A percentile compares a stretch with the other conserved stretches of the same genome.
phyloP scores from a whole-genome alignment of 35 echinoderm and acorn worm genomes.

The Lytechinus variegatus region DNA sequence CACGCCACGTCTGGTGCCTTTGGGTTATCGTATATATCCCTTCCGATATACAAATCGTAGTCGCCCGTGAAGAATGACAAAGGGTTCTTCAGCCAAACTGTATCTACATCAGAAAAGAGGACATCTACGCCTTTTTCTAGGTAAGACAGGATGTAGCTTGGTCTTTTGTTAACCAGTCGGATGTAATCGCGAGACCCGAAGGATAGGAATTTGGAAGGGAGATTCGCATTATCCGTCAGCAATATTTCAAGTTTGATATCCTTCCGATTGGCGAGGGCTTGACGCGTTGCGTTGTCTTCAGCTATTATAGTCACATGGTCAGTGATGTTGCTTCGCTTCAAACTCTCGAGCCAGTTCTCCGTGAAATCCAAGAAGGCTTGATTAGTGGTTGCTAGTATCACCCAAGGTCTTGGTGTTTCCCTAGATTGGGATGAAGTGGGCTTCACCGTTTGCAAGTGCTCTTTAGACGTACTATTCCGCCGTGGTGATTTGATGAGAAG shows the following conservation, averaged over 20 bases:
- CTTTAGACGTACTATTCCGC: neutral
- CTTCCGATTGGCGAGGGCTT: conserved; percentile 48
- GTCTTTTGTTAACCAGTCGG: conserved; percentile 79
- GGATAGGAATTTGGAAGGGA: neutral
- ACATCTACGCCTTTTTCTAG: conserved; percentile 65
- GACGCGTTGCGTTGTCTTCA: conserved; percentile 59
- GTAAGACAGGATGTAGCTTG: conserved; percentile 61
- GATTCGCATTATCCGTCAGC: conserved; percentile 17
- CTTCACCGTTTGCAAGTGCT: neutral
- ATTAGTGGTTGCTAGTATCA: conserved; percentile 75
- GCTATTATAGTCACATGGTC: conserved; percentile 68
- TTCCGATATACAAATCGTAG: conserved; percentile 70
- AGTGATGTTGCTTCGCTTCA: conserved; percentile 38
- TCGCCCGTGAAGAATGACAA: conserved; percentile 73
- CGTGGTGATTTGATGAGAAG: neutral
- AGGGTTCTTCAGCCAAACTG: conserved; percentile 81
- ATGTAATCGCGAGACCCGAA: conserved; percentile 67
- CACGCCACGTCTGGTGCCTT: conserved; percentile 38
- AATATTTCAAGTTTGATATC: conserved; percentile 54
- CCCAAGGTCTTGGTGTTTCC: neutral
- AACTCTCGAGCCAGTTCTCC: conserved; percentile 81
- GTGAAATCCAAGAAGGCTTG: conserved; percentile 82
- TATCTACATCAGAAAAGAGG: conserved; percentile 81
- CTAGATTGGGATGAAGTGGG: neutral
- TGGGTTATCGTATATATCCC: conserved; percentile 50